Evolutionary conservation across 2,797 vertebrate species (phyloP).

Genomic region (Intellagama lesueurii): DNA sequence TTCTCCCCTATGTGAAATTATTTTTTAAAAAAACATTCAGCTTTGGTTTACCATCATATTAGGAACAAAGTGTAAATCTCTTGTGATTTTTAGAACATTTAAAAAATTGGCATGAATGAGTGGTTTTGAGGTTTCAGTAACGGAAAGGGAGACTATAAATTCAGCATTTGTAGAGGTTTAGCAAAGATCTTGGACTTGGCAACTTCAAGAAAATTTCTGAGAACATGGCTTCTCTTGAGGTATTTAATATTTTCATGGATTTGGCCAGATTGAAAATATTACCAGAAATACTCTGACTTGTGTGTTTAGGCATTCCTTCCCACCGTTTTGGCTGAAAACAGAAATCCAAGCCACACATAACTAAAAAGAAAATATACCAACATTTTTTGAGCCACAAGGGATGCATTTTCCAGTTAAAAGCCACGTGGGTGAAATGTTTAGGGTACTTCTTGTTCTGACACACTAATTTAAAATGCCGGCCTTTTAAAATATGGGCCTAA

Average conservation of each 20-base stretch:
- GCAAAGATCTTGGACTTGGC: slow-evolving; percentile 10
- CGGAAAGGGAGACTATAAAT: not conserved
- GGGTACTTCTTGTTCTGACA: too few relatives aligned
- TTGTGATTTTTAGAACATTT: not conserved
- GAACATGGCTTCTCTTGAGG: slow-evolving; percentile 23
- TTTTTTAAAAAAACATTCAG: not conserved
- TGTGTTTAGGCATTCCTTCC: slow-evolving; percentile 45
- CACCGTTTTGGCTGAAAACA: slow-evolving; percentile 33
- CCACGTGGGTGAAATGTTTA: not conserved
- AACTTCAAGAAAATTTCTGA: slow-evolving; percentile 25
- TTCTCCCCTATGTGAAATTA: not conserved
- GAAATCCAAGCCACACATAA: not conserved
- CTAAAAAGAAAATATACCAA: slow-evolving; percentile 14
- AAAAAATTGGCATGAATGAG: not conserved
- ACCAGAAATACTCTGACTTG: slow-evolving; percentile 33
- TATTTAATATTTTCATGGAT: slow-evolving; percentile 30
- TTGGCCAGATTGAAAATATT: not conserved
- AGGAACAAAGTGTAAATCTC: not conserved
- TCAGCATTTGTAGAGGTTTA: slow-evolving; percentile 16
- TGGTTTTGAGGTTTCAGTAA: slow-evolving; percentile 7
- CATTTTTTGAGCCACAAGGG: not conserved
- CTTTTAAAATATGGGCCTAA: too few relatives aligned
- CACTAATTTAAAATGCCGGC: not conserved
- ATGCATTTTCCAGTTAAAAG: not conserved
- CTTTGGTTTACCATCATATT: too few relatives aligned